Base-by-base conservation (phyloP, 1,140 invertebrate genomes). In the Zaprionus capensis region DNA sequence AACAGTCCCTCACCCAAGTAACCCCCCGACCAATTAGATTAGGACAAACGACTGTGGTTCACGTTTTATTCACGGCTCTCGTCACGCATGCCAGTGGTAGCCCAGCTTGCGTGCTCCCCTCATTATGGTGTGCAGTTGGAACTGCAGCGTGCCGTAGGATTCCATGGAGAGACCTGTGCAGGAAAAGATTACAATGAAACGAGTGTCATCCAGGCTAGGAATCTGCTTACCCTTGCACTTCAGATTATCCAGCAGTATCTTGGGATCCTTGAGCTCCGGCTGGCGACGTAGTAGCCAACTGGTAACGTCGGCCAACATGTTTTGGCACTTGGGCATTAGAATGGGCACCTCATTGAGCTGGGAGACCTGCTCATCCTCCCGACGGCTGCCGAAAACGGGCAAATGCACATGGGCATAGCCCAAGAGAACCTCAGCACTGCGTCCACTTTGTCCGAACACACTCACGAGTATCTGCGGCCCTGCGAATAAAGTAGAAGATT, bases 401-500 rank as follows among this genome's bases (percentile, higher is more conserved):
- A 93, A 63, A 79, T 93, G 91, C 4, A 87, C 81, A 41, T 91
- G 80, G 4, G 92, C 82, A 65, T 93, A 93, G 6, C 93, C 93
- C 4, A 93, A 28, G 15, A 91, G 62, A 1, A 75, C 80, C 41
- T 93, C 93, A 0, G 76, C 80, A 0, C 87, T 86, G 63, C 78
- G 69, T 11, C 84, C 82, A 55, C 78, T 93, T 41, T 90, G 85
- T 0, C 93, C 93, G 71, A 92, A 93, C 0, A 93, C 79, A 57
- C 88, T 90, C 17, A 93, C 74, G 12, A 93, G 78, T 6, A 93
- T 80, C 67, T 93, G 93, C 5, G 93, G 93, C 93, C 93, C 93
- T 93, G 51, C 0, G 57, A 68, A 15, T 26, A 2, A 17, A 49
- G 7, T 22, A 56, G 12, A 24, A 31, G 49, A 36, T 49, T 17